A percentile compares a stretch with the other conserved stretches of the same genome.
phyloP scores from a whole-genome alignment of 2,113 vertebrate species.

The Azemiops feae region DNA sequence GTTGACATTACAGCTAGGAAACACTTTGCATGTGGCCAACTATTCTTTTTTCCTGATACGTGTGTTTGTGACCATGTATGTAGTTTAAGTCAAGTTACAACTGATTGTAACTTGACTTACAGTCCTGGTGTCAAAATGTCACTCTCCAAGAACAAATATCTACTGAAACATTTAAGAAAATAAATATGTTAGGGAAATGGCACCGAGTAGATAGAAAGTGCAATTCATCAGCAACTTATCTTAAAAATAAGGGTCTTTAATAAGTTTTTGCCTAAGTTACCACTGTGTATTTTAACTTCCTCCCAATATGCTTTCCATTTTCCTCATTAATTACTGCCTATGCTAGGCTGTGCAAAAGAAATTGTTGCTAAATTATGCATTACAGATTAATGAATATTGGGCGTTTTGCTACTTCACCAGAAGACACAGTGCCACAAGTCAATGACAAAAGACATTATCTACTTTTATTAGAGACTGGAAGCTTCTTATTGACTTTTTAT shows the following conservation, averaged over 20 bases:
- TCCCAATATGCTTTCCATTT: background rate
- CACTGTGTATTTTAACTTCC: background rate
- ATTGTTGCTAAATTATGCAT: slow-evolving; percentile 9
- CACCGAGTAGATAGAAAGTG: background rate
- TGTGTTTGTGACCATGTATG: background rate
- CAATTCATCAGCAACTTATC: background rate
- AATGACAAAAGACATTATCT: background rate
- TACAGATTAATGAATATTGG: slow-evolving; percentile 4
- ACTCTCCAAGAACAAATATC: background rate
- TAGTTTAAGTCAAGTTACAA: background rate
- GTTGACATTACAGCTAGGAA: background rate
- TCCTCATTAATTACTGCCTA: background rate
- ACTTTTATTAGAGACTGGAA: background rate
- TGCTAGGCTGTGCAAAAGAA: slow-evolving; percentile 3
- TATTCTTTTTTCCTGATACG: background rate
- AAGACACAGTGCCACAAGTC: background rate
- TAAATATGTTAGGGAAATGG: background rate
- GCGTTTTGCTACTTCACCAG: background rate
- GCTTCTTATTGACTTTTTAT: background rate
- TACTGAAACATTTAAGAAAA: background rate
- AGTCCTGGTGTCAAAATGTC: background rate
- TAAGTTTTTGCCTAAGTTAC: background rate
- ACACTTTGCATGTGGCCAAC: background rate
- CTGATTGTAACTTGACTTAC: background rate
- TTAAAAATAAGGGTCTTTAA: background rate